phyloP scores from a whole-genome alignment of 2,113 vertebrate species.

The Poicephalus meyeri region DNA sequence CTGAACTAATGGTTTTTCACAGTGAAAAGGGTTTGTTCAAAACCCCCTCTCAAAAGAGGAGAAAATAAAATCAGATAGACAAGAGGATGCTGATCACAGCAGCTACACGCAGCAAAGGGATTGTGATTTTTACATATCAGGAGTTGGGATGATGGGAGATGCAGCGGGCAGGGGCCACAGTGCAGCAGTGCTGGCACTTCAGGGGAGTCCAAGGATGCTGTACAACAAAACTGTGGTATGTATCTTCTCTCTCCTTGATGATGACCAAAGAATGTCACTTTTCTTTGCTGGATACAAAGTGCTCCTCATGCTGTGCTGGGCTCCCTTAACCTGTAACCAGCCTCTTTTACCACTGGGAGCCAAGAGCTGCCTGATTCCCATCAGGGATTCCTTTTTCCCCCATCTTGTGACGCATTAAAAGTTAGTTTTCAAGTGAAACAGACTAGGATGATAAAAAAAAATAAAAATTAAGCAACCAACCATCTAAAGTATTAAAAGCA shows the following conservation, averaged over 20 bases:
- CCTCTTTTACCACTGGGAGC: neutral
- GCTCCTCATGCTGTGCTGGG: neutral
- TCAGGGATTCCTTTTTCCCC: neutral
- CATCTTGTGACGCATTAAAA: neutral
- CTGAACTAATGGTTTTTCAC: neutral
- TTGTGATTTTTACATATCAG: neutral
- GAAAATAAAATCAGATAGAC: neutral
- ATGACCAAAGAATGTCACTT: neutral
- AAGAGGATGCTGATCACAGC: neutral
- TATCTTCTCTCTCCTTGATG: neutral
- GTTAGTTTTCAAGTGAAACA: neutral
- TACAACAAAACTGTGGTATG: neutral
- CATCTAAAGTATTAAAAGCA: neutral
- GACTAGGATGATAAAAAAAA: neutral
- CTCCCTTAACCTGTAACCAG: neutral
- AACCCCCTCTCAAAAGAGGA: neutral
- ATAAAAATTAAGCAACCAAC: neutral
- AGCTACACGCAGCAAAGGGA: neutral
- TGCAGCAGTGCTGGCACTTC: accelerated
- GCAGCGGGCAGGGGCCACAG: neutral
- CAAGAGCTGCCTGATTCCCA: neutral
- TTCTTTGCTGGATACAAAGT: neutral
- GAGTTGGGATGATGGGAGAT: neutral
- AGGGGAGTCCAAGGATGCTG: neutral
- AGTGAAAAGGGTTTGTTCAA: neutral